A percentile compares a stretch with the other conserved stretches of the same genome.
phyloP scores from a whole-genome alignment of 2,113 vertebrate species.

The Pangasianodon gigas region DNA sequence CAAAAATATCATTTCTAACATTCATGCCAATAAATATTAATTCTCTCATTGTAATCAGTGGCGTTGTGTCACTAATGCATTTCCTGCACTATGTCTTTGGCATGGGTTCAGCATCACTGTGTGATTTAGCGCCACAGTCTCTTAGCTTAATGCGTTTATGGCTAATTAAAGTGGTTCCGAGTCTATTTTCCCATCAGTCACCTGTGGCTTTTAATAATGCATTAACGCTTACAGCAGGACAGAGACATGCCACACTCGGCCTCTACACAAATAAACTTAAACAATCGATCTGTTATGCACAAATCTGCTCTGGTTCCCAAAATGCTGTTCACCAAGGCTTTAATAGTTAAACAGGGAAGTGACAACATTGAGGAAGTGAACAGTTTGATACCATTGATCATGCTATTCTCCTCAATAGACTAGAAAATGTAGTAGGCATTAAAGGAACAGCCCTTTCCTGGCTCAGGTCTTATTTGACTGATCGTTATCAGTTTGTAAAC shows the following conservation, averaged over 20 bases:
- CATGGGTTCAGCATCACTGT: neutral
- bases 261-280: neutral
- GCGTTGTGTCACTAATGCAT: neutral
- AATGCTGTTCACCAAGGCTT: neutral
- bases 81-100: constrained; percentile 2
- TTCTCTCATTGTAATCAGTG: constrained; percentile 16
- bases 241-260: neutral
- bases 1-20: no score
- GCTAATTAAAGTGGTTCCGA: constrained; percentile 24
- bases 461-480: no score
- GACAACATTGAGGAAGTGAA: neutral
- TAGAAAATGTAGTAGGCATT: no score
- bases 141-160: constrained; percentile 36
- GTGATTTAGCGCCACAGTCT: constrained; percentile 21
- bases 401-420: no score
- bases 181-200: constrained; percentile 34
- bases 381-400: no score
- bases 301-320: neutral
- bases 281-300: neutral
- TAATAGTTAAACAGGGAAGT: neutral
- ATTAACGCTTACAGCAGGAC: neutral
- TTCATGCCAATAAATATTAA: neutral
- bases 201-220: constrained; percentile 1
- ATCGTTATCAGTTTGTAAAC: no score
- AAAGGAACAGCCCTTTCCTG: no score